Base-by-base conservation (phyloP, 2,113 vertebrate genomes). In the Cricetomys ansorgei region DNA sequence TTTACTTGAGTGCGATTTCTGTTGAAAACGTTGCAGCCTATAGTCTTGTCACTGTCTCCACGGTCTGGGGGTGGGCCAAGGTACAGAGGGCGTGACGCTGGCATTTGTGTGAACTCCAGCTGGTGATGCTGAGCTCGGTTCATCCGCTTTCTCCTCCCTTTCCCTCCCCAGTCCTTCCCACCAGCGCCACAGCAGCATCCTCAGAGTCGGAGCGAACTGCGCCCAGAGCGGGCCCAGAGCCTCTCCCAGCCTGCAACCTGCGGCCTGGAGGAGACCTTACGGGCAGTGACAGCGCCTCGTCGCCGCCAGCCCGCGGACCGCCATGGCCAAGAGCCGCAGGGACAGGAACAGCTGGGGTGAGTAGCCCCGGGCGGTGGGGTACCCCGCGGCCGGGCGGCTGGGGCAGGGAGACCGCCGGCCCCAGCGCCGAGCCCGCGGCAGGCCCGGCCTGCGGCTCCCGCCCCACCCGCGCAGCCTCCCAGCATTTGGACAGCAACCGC, bases 301-400 rank as follows among this genome's bases (percentile, higher is more conserved):
- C 77, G 37, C 96, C 96, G 3, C 89, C 84, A 75, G 91, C 29
- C 55, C 89, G 76, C n/a, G 7, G 96, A 94, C 96, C 95, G 92
- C 95, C 95, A 99, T 99, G 99, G 99, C 99, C 80, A 99, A 98
- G 96, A 99, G 97, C 97, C 99, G 99, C 94, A 99, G 98, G 97
- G 99, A 99, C 94, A 98, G 99, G 97, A 99, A 99, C 98, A 99
- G 99, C 97, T 99, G 99, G 99, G 99, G 99, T 99, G 98, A 99
- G 99, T 99, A 72, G 73, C 37, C 3, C n/a, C n/a, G n/a, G n/a
- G n/a, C n/a, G n/a, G n/a, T n/a, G n/a, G n/a, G n/a, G n/a, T n/a
- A n/a, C n/a, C n/a, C n/a, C n/a, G n/a, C n/a, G n/a, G n/a, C n/a
- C n/a, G n/a, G n/a, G n/a, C 98, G 99, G 99, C 97, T 99, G 99